phyloP scores from a whole-genome alignment of 2,113 vertebrate genomes.

The Larimichthys polyactis region DNA sequence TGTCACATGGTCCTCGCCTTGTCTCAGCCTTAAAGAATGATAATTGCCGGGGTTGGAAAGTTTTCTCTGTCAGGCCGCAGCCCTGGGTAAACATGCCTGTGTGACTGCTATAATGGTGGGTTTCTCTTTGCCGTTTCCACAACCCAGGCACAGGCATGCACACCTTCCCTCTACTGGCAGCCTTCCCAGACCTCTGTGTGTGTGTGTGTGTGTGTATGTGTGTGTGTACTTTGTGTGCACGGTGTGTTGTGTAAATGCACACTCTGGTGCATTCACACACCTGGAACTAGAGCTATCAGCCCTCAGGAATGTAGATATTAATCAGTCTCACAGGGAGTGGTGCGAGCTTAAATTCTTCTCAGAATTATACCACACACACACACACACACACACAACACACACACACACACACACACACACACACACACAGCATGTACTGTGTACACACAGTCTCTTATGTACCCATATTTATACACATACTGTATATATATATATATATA shows the following conservation, averaged over 20 bases:
- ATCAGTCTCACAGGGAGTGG: conserved; percentile 82
- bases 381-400: background rate
- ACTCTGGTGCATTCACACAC: conserved; percentile 66
- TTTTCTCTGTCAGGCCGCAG: conserved; percentile 80
- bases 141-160: conserved; percentile 79
- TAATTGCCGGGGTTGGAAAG: conserved; percentile 83
- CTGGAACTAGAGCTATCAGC: conserved; percentile 76
- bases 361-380: conserved; percentile 57
- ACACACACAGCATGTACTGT: conserved; percentile 23
- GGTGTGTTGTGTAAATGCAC: conserved; percentile 48
- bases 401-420: conserved; percentile 34
- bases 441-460: conserved; percentile 44
- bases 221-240: conserved; percentile 23
- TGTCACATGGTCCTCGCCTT: conserved; percentile 75
- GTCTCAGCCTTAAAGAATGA: conserved; percentile 83
- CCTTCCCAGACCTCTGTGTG: conserved; percentile 60
- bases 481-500: conserved; percentile 11
- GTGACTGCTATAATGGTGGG: conserved; percentile 83
- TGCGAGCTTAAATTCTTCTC: conserved; percentile 75
- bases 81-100: conserved; percentile 85
- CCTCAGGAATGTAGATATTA: conserved; percentile 83
- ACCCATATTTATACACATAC: conserved; percentile 37
- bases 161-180: conserved; percentile 77
- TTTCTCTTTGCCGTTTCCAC: conserved; percentile 79
- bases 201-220: conserved; percentile 43